Evolutionary conservation across 2,797 vertebrate genomes (phyloP).

Genomic region (Clamator glandarius): DNA sequence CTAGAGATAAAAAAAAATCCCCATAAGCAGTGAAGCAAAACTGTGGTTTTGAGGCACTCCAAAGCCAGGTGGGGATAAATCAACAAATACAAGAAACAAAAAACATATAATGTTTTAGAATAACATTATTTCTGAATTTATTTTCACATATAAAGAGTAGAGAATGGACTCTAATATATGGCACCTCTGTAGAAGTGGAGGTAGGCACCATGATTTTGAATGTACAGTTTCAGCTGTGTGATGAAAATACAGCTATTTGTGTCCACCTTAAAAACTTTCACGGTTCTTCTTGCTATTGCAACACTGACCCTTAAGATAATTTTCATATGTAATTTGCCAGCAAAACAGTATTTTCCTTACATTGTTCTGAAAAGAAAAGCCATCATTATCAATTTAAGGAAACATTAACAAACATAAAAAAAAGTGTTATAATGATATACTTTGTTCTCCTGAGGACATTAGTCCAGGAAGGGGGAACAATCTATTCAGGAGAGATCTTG

Average conservation of each 20-base stretch:
- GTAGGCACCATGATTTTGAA: not conserved
- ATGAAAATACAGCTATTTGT: not conserved
- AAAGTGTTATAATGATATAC: not conserved
- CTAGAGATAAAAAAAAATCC: not conserved
- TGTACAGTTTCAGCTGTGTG: not conserved
- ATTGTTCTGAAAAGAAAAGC: conserved; percentile 25
- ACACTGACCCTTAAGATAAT: not conserved
- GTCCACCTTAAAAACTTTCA: not conserved
- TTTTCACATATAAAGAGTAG: not conserved
- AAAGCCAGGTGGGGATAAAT: not conserved
- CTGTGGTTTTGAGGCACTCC: not conserved
- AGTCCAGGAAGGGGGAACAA: conserved; percentile 8
- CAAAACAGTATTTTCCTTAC: conserved; percentile 9
- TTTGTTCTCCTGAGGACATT: not conserved
- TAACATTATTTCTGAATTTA: not conserved
- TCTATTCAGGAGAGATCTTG: not conserved
- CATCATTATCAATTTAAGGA: not conserved
- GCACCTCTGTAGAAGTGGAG: not conserved
- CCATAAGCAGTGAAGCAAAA: not conserved
- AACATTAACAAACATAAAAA: not conserved
- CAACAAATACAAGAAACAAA: not conserved
- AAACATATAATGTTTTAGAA: not conserved
- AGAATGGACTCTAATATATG: not conserved
- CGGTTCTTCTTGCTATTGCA: not conserved
- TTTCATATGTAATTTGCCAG: not conserved